phyloP scores from a whole-genome alignment of 2,113 vertebrate species.

The Pseudolaguvia tuberculata region DNA sequence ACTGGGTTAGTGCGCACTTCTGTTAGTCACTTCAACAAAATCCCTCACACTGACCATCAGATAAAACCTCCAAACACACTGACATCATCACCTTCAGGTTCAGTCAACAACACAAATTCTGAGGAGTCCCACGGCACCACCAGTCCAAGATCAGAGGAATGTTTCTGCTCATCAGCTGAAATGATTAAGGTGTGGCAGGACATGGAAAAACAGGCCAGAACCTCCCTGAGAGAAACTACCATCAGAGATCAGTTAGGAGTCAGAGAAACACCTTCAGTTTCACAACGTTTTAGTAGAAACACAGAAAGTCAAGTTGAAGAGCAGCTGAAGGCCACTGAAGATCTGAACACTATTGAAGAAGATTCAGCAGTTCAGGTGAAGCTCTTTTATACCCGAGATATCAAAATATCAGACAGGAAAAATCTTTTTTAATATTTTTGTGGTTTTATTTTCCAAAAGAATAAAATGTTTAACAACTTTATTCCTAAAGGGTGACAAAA shows the following conservation, averaged over 20 bases:
- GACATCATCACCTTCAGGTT: background rate
- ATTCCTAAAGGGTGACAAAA: conserved; percentile 55
- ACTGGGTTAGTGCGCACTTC: conserved; percentile 83
- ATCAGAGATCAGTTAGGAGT: conserved; percentile 9
- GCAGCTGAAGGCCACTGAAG: conserved; percentile 67
- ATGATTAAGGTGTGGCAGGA: conserved; percentile 76
- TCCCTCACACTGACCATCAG: conserved; percentile 50
- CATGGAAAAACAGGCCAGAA: conserved; percentile 64
- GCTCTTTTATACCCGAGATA: background rate
- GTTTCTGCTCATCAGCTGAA: conserved; percentile 75
- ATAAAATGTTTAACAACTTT: conserved; percentile 19
- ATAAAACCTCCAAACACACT: background rate
- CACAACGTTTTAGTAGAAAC: conserved; percentile 32
- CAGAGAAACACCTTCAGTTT: background rate
- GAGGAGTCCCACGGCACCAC: conserved; percentile 3
- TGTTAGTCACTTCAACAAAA: conserved; percentile 75
- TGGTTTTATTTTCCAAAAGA: background rate
- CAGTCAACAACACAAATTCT: background rate
- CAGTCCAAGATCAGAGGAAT: conserved; percentile 56
- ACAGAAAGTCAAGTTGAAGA: conserved; percentile 29
- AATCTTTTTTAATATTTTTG: conserved; percentile 38
- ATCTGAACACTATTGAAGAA: conserved; percentile 63
- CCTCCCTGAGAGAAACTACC: conserved; percentile 36
- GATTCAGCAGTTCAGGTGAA: conserved; percentile 57
- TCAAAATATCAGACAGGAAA: background rate